Evolutionary conservation across 2,113 vertebrate species (phyloP), one percentile per base, ranked within the genome.

Genomic region (Melanostigma gelatinosum): DNA sequence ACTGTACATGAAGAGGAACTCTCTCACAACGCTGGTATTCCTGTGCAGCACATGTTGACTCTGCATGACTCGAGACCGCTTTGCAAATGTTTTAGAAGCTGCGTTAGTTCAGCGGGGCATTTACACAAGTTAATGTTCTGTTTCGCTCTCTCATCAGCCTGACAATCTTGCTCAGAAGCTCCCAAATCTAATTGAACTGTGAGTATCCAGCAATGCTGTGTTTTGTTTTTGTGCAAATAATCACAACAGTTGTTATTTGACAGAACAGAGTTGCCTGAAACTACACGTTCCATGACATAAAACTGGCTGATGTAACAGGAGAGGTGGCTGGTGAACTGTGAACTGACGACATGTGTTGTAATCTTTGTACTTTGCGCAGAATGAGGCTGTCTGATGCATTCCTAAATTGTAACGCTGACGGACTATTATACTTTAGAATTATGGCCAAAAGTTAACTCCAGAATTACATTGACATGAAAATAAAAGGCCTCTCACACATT

Each of bases 1-100:
- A 84, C 96, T 99, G 42, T 99, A 99, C 86, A 98, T 99, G 98
- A 99, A 99, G 94, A 97, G 96, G 89, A 99, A 99, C 92, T 98
- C 96, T 0, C 95, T 99, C 73, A 99, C 97, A 6, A 96, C 96
- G 27, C 92, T 99, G 97, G 98, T 99, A 97, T 20, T 12, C 6
- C 4, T 15, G 12, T 38, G 11, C 54, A 22, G 22, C 44, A 6
- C 13, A 13, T 6, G 0, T 15, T 38, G 48, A 1, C 3, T 22
- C 46, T 55, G 52, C 48, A 38, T 3, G 32, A 27, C 27, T 62
- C 1, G 60, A 65, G 20, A 29, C 24, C 0, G 1, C 40, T 73
- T 62, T 12, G 8, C 18, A 58, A 22, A 74, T 69, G 11, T 32
- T 34, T 58, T 22, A 29, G 15, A 36, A 16, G 8, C 18, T 34